Percentiles rank a stretch among this genome's conserved stretches.
Conservation (phyloP, 2,797 vertebrate species). For the Mastacembelus armatus region DNA sequence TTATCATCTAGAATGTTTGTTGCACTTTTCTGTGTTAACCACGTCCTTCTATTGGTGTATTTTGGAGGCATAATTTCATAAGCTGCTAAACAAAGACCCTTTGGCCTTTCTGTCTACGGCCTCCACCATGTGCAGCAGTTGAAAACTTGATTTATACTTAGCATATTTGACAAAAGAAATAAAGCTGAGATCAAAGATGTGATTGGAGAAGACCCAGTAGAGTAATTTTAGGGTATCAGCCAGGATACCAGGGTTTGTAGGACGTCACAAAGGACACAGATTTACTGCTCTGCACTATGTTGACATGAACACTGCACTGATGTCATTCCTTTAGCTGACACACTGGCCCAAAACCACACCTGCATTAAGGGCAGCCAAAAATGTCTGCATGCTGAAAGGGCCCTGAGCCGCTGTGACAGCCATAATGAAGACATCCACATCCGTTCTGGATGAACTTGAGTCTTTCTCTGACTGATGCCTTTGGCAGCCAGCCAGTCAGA, state of each 20-base stretch:
- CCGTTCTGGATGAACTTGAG: constrained; percentile 48
- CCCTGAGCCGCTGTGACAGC: constrained; percentile 60
- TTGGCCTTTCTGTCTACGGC: background rate
- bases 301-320: constrained; percentile 53
- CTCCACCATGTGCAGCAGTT: no score
- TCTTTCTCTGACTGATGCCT: constrained; percentile 46
- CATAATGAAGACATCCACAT: constrained; percentile 70
- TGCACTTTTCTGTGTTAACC: no score
- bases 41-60: background rate
- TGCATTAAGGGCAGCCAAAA: constrained; percentile 42
- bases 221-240: constrained; percentile 8
- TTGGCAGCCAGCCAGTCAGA: constrained; percentile 63
- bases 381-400: constrained; percentile 53
- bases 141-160: no score
- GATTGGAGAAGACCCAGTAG: constrained; percentile 10
- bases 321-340: constrained; percentile 47
- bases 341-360: constrained; percentile 62
- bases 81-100: background rate
- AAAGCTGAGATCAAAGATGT: constrained; percentile 15
- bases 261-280: constrained; percentile 17
- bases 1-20: no score
- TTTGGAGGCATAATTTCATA: background rate
- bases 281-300: constrained; percentile 44
- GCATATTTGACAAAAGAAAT: background rate
- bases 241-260: background rate